phyloP scores from a whole-genome alignment of 2,888 invertebrate genomes.

The Hyalella azteca region DNA sequence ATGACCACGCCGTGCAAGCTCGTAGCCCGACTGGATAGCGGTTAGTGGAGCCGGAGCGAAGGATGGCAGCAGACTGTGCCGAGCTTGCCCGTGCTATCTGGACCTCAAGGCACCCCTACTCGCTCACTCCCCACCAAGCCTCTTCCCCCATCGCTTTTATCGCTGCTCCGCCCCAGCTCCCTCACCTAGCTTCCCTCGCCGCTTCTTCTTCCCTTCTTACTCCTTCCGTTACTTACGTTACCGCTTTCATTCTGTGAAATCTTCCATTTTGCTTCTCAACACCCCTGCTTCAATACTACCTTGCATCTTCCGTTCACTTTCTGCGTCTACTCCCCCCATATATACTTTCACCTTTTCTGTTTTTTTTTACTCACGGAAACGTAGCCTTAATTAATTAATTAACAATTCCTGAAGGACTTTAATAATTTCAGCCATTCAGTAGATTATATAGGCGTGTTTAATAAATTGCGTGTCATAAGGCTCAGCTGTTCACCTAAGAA shows the following conservation, averaged over 20 bases:
- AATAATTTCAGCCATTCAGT: no score
- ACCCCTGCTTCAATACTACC: neutral
- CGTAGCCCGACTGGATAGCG: neutral
- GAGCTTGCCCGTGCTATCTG: slow-evolving; percentile 2
- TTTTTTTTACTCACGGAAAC: neutral
- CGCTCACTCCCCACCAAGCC: neutral
- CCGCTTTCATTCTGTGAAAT: no score
- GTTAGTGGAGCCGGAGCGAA: slow-evolving; percentile 25
- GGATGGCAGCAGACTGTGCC: slow-evolving; percentile 30
- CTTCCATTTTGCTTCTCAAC: neutral
- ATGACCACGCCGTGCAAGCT: slow-evolving; percentile 8
- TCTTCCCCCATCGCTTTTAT: neutral
- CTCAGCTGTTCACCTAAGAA: no score
- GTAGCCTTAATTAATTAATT: neutral
- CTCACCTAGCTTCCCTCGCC: neutral
- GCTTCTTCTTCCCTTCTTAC: neutral
- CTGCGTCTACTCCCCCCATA: neutral
- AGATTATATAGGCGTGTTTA: no score
- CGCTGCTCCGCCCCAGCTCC: neutral
- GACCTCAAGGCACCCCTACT: neutral
- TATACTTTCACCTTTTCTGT: neutral
- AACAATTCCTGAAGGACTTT: no score
- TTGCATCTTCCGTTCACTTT: neutral
- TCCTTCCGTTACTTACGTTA: neutral
- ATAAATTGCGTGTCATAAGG: no score